Evolutionary conservation across 1,140 invertebrate species (phyloP).

Genomic region (Dreissena rostriformis): DNA sequence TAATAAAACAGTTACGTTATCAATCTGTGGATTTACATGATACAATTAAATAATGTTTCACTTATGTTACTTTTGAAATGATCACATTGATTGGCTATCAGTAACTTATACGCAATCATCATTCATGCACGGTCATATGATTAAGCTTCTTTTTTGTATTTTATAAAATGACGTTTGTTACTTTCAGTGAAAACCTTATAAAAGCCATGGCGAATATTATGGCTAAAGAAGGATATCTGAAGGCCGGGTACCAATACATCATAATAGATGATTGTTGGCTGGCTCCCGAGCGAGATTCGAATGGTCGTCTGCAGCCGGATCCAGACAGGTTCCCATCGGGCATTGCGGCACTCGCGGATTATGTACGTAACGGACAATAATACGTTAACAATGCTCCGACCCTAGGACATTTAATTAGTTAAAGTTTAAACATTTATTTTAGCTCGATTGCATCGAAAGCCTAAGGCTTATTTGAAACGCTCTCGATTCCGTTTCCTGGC

Average conservation of each 20-base stretch:
- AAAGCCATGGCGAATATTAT: slow-evolving; percentile 95
- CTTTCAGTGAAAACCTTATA: slow-evolving; percentile 92
- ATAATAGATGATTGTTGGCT: slow-evolving; percentile 98
- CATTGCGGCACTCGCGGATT: slow-evolving; percentile 93
- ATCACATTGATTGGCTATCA: neutral
- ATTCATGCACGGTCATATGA: neutral
- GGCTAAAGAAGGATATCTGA: slow-evolving; percentile 93
- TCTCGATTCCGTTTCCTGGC: no score
- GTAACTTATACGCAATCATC: neutral
- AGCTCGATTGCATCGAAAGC: no score
- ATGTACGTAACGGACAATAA: slow-evolving; percentile 86
- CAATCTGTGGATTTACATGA: neutral
- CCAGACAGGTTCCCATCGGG: slow-evolving; percentile 93
- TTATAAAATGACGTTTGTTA: neutral
- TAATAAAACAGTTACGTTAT: neutral
- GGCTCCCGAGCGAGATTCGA: slow-evolving; percentile 88
- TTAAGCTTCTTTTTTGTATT: neutral
- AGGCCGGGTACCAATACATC: slow-evolving; percentile 95
- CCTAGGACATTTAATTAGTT: no score
- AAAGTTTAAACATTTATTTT: no score
- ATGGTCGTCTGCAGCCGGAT: slow-evolving; percentile 92
- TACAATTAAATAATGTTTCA: neutral
- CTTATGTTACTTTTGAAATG: neutral
- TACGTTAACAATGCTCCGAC: no score
- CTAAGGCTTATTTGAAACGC: no score